Base-by-base conservation (phyloP, 2,113 vertebrate species). In the Hylia prasina region DNA sequence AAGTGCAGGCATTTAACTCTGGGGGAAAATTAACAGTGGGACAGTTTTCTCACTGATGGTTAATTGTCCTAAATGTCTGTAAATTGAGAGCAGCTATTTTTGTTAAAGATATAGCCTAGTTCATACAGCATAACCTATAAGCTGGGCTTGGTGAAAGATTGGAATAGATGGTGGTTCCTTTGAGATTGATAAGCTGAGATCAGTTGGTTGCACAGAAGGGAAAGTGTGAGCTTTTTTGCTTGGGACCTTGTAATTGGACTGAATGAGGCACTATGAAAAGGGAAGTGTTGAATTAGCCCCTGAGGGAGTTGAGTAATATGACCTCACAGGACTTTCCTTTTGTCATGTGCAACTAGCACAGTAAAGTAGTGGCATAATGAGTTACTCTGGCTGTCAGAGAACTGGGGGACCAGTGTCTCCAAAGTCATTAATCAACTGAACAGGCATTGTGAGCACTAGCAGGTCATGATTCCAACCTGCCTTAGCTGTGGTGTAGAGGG, bases 261-360 rank as follows among this genome's bases (percentile, higher is more conserved):
- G 95, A 96, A 94, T 96, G 88, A 93, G 92, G 92, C 94, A 88
- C 92, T 94, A 42, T 96, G 94, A 97, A 96, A 96, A 89, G 94
- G 94, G 94, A 96, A 96, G 88, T 96, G 93, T 97, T 96, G 90
- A 95, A 96, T 96, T 96, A 96, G 95, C 87, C 93, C 95, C 96
- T 80, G 90, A 90, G 95, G 94, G 94, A 94, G 92, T 91, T 97
- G 96, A 95, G 92, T 96, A 96, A 93, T 93, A 93, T 92, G 95
- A 97, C 95, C 93, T 96, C 95, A 96, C 95, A 93, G 94, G 92
- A 93, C 93, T 97, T 91, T 37, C 35, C 93, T 94, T 96, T 96
- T 96, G 93, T 96, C 88, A 83, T 94, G 79, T 88, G 90, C 82
- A 88, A 19, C 93, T 75, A 95, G 90, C 94, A 56, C 58, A 56